Percentiles rank a stretch among this genome's conserved stretches.
phyloP scores from a whole-genome alignment of 2,888 invertebrate genomes.

The Dryadula phaetusa region DNA sequence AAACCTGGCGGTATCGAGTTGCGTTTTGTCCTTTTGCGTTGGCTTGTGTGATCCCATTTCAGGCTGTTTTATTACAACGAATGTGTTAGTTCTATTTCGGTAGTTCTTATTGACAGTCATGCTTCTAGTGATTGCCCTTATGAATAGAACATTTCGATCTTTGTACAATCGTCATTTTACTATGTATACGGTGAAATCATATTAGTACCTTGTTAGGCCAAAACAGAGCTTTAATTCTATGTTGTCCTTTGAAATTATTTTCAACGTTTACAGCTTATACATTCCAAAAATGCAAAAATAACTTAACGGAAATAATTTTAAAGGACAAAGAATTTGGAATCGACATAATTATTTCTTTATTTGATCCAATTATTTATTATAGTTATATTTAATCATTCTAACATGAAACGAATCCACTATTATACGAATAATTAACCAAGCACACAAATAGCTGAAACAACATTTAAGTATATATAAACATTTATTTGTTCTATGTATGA shows the following conservation, averaged over 20 bases:
- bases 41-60: conserved; percentile 63
- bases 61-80: conserved; percentile 82
- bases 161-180: conserved; percentile 51
- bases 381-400: conserved; percentile 11
- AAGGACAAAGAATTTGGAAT: conserved; percentile 33
- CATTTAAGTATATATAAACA: conserved; percentile 38
- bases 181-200: conserved; percentile 41
- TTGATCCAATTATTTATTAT: conserved; percentile 19
- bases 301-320: conserved; percentile 33
- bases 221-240: conserved; percentile 33
- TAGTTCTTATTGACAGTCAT: conserved; percentile 49
- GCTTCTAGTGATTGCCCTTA: conserved; percentile 49
- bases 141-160: conserved; percentile 42
- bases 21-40: conserved; percentile 49
- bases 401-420: conserved; percentile 3
- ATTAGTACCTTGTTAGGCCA: conserved; percentile 33
- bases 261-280: background rate
- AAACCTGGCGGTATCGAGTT: conserved; percentile 24
- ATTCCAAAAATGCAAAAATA: background rate
- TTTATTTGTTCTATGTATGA: conserved; percentile 47
- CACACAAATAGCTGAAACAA: conserved; percentile 46
- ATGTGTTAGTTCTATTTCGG: conserved; percentile 66
- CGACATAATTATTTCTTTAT: conserved; percentile 17
- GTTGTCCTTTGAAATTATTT: conserved; percentile 32
- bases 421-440: conserved; percentile 24